Conservation (phyloP, 2,797 vertebrate species). For the Huso huso region DNA sequence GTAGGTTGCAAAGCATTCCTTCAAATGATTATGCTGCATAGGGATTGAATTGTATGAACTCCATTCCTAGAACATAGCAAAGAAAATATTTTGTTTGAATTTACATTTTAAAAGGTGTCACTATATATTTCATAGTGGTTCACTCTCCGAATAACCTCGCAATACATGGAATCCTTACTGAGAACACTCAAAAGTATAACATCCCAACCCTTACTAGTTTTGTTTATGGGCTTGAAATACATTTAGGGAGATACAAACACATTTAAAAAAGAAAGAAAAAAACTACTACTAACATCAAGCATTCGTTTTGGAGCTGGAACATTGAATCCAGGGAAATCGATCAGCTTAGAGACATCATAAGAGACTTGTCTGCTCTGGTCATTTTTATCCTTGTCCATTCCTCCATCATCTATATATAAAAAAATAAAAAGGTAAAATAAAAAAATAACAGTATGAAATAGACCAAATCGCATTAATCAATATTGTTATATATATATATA, state of each 20-base stretch:
- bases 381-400: constrained; percentile 40
- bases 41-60: constrained; percentile 80
- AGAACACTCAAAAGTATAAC: neutral
- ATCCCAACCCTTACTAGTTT: neutral
- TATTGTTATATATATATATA: neutral
- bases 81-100: constrained; percentile 1
- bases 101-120: too few species aligned
- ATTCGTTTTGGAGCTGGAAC: constrained; percentile 65
- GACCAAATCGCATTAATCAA: neutral
- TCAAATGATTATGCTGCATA: constrained; percentile 82
- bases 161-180: constrained; percentile 6
- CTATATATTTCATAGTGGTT: too few species aligned
- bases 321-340: constrained; percentile 95
- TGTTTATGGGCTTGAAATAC: neutral
- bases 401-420: constrained; percentile 43
- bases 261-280: neutral
- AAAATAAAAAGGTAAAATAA: constrained; percentile 8
- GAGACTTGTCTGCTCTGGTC: constrained; percentile 51
- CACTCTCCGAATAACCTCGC: too few species aligned
- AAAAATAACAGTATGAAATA: neutral
- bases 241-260: neutral
- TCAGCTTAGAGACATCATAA: constrained; percentile 84
- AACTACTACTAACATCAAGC: constrained; percentile 74
- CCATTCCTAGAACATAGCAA: constrained; percentile 65
- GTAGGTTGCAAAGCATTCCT: constrained; percentile 79